Base-by-base conservation (phyloP, 2,888 invertebrate species). In the Nomada ruficornis region DNA sequence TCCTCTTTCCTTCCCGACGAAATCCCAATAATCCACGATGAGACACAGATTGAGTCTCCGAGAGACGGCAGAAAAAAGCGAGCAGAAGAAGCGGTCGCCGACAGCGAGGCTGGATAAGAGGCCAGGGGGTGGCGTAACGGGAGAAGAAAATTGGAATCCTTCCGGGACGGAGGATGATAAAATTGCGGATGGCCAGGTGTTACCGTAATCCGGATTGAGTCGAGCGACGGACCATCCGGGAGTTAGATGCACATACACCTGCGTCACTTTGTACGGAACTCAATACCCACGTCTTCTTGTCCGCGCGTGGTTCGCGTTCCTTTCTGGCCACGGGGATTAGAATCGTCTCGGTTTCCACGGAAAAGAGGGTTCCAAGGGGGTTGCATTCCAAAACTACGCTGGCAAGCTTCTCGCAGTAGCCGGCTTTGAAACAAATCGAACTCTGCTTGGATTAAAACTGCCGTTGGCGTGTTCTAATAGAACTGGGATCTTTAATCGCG, bases 21-120 rank as follows among this genome's bases (percentile, higher is more conserved):
- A 92, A 92, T 92, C 93, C 92, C 91, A 91, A 92, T 93, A 93
- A 93, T 93, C 93, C 92, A 87, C 91, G 92, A 91, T 93, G 93
- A 93, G 92, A 93, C 91, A 92, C 91, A 92, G 93, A 93, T 93
- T 93, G 92, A 93, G 93, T 93, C 91, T 87, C 84, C 77, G 77
- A 77, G 85, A 80, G 81, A 80, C 80, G 80, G 69, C 42, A 63
- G 50, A 57, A 76, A 76, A 79, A 74, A 60, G 57, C n/a, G 77
- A 67, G 63, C 18, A 59, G 73, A 74, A 68, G 80, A 77, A 68
- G 52, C 69, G 76, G 72, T 73, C 42, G 80, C 23, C 47, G 72
- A 60, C 47, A 69, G 64, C 60, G 60, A 59, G 44, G 71, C 64
- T 54, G 83, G 72, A 80, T 60, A 76, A 78, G 82, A 67, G 69